phyloP scores from a whole-genome alignment of 2,113 vertebrate genomes.

The Procavia capensis region DNA sequence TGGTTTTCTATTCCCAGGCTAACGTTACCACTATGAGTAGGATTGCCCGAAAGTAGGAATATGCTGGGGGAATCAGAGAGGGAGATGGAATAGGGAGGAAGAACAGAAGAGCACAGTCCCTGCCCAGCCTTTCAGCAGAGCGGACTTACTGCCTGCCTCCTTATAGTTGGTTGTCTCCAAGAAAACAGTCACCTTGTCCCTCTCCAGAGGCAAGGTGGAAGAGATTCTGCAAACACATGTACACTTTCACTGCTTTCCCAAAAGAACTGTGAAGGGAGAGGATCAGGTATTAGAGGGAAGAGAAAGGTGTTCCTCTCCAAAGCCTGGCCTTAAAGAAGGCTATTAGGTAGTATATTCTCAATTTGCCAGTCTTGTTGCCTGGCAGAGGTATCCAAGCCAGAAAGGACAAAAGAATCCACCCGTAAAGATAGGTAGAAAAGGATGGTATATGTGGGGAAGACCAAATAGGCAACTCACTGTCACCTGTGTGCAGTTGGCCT shows the following conservation, averaged over 20 bases:
- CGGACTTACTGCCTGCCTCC: not conserved
- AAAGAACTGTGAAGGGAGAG: constrained; percentile 30
- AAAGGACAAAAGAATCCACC: constrained; percentile 24
- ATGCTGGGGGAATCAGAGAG: not conserved
- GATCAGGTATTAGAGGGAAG: constrained; percentile 37
- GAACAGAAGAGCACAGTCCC: not conserved
- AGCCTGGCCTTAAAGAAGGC: constrained; percentile 63
- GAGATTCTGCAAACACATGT: not conserved
- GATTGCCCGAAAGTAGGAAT: constrained; percentile 19
- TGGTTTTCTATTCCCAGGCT: not conserved
- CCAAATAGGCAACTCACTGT: not conserved
- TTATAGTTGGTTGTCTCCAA: not conserved
- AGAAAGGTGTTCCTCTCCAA: constrained; percentile 46
- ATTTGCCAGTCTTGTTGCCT: constrained; percentile 38
- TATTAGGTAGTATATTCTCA: constrained; percentile 20
- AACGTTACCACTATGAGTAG: constrained; percentile 26
- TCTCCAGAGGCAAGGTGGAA: not conserved
- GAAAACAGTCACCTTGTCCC: not conserved
- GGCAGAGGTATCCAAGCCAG: not conserved
- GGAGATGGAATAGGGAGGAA: not conserved
- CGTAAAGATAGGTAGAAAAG: constrained; percentile 50
- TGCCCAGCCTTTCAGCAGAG: constrained; percentile 18
- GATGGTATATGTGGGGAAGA: not conserved
- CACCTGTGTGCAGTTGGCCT: constrained; percentile 34
- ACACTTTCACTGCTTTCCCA: not conserved